Conservation (phyloP, 2,797 vertebrate species). For the Sebastes aleutianus region DNA sequence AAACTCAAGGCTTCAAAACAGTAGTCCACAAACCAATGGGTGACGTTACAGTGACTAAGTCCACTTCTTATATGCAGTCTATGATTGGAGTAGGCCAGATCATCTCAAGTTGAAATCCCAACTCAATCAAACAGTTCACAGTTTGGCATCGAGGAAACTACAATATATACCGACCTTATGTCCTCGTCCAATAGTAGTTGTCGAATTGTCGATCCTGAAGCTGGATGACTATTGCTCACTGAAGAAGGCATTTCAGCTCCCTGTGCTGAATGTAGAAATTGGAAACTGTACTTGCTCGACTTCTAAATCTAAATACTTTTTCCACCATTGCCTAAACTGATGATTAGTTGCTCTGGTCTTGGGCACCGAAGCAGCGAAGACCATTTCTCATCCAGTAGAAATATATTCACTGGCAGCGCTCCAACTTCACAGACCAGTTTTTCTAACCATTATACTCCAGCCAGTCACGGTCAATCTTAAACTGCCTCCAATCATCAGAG, state of each 20-base stretch:
- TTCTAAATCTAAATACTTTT: not conserved
- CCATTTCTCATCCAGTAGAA: not conserved
- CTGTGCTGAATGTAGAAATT: not conserved
- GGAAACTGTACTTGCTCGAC: not conserved
- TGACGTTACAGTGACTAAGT: rapidly evolving
- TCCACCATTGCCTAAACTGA: not conserved
- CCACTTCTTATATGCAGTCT: too few relatives aligned
- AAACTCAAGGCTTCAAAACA: too few relatives aligned
- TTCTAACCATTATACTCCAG: not conserved
- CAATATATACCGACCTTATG: not conserved
- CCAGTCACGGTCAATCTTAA: not conserved
- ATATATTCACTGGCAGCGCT: not conserved
- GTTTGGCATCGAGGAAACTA: not conserved
- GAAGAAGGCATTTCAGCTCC: not conserved
- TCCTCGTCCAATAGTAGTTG: too few relatives aligned
- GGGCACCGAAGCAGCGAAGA: not conserved
- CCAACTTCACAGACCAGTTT: slow-evolving; percentile 7
- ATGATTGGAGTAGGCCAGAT: not conserved
- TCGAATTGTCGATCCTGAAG: too few relatives aligned
- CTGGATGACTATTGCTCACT: not conserved
- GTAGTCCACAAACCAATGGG: too few relatives aligned
- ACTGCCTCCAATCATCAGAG: slow-evolving; percentile 22
- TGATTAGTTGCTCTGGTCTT: not conserved
- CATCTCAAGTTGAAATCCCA: not conserved
- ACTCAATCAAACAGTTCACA: not conserved